Evolutionary conservation across 2,797 vertebrate species (phyloP).

Genomic region (Melanotaenia trifasciata): DNA sequence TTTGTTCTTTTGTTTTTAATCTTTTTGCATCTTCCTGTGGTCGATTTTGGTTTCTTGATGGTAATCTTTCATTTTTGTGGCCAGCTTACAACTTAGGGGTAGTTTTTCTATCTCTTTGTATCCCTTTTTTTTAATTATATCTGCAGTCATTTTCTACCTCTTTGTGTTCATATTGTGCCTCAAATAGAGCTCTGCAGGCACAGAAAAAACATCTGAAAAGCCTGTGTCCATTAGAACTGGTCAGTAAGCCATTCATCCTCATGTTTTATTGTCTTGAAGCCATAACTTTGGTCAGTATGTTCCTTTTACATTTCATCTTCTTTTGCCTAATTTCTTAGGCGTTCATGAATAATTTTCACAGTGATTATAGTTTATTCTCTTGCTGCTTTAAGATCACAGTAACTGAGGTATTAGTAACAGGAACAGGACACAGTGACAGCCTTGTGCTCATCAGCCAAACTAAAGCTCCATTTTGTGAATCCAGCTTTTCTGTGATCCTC

Average conservation of each 20-base stretch:
- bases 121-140: not conserved
- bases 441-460: not conserved
- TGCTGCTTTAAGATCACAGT: constrained; percentile 5
- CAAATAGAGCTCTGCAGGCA: constrained; percentile 2
- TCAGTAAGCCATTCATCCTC: constrained; percentile 11
- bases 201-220: constrained; percentile 1
- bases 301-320: not conserved
- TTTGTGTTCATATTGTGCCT: constrained; percentile 7
- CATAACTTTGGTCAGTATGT: not conserved
- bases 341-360: constrained; percentile 22
- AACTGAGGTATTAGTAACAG: not conserved
- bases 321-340: constrained; percentile 1
- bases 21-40: not conserved
- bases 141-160: not conserved
- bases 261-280: constrained; percentile 12
- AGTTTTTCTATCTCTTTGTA: not conserved
- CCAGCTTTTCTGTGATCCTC: constrained; percentile 1
- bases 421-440: not conserved
- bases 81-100: not conserved
- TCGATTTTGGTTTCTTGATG: not conserved
- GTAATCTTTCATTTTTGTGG: not conserved
- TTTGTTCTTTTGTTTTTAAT: not conserved
- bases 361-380: constrained; percentile 8
- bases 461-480: constrained; percentile 2
- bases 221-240: not conserved